phyloP scores from a whole-genome alignment of 2,888 invertebrate species.

The Eristalis tenax region DNA sequence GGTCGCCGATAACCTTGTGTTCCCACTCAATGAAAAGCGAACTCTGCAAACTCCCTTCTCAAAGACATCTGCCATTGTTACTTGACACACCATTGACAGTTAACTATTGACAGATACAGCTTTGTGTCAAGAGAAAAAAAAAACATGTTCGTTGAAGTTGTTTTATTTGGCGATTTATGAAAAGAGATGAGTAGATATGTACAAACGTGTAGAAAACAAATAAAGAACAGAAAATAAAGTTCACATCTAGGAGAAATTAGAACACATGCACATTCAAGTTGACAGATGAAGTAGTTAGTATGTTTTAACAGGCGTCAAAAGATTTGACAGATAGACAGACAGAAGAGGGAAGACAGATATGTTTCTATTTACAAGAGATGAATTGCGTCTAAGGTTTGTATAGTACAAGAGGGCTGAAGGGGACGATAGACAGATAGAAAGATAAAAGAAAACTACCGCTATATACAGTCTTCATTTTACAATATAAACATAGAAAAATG shows the following conservation, averaged over 20 bases:
- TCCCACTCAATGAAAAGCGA: neutral
- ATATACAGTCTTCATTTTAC: slow-evolving; percentile 44
- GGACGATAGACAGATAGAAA: slow-evolving; percentile 35
- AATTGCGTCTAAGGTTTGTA: neutral
- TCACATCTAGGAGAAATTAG: slow-evolving; percentile 25
- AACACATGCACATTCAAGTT: slow-evolving; percentile 68
- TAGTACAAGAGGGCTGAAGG: slow-evolving; percentile 11
- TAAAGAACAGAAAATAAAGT: slow-evolving; percentile 1
- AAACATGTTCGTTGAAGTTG: neutral
- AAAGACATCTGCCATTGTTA: neutral
- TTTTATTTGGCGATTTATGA: neutral
- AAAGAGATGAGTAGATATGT: neutral
- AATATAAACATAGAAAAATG: slow-evolving; percentile 22
- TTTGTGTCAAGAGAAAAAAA: slow-evolving; percentile 3
- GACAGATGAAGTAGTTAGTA: slow-evolving; percentile 57
- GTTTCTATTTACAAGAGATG: slow-evolving; percentile 57
- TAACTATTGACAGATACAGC: slow-evolving; percentile 24
- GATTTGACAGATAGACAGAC: slow-evolving; percentile 34
- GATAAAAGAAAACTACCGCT: slow-evolving; percentile 44
- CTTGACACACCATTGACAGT: slow-evolving; percentile 1
- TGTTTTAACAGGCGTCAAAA: slow-evolving; percentile 37
- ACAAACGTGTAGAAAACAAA: neutral
- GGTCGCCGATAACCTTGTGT: neutral
- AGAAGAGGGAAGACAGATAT: slow-evolving; percentile 21
- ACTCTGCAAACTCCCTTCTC: neutral